These are phyloP conservation scores for Microplitis demolitor DNA, from an alignment of 1,140 invertebrate species.

Conservation along the genomic window DNA sequence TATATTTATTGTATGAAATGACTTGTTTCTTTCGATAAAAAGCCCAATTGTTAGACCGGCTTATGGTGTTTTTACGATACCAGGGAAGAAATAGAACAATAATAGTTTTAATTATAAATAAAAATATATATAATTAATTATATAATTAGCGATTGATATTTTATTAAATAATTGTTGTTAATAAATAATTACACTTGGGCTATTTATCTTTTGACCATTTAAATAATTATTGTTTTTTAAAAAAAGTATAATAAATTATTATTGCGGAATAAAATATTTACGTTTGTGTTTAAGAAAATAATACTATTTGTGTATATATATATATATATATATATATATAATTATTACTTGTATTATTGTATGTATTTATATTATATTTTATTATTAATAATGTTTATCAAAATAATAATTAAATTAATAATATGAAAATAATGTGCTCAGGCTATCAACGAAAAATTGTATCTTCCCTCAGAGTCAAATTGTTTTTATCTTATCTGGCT, in stretches of 20 bases:
- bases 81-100: neutral
- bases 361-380: no score
- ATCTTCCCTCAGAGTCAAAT: neutral
- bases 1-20: no score
- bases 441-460: neutral
- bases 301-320: no score
- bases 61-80: neutral
- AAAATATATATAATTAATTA: neutral
- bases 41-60: neutral
- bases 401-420: neutral
- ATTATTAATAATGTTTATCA: neutral
- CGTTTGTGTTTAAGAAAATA: no score
- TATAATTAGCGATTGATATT: neutral
- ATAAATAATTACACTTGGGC: no score
- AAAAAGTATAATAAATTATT: no score
- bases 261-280: no score
- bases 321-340: no score
- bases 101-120: neutral
- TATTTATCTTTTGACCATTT: no score
- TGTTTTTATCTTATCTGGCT: neutral
- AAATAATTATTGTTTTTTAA: no score
- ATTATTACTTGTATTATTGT: no score
- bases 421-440: neutral
- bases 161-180: no score
- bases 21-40: neutral